These are phyloP conservation scores for Lutjanus erythropterus DNA, from an alignment of 2,113 vertebrate species.

Conservation along the genomic window DNA sequence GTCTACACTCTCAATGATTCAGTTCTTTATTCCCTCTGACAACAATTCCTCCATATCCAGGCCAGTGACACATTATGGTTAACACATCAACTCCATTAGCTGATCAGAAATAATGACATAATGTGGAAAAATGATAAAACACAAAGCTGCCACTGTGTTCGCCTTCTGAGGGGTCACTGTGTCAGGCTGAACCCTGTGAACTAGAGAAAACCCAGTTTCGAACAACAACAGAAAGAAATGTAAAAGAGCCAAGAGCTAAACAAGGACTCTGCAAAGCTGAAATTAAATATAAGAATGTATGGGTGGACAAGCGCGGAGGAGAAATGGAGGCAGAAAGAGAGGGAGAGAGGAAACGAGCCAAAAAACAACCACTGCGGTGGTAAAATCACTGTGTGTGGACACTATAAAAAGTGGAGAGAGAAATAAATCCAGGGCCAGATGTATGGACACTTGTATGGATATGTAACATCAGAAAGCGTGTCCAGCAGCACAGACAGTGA, in stretches of 20 bases:
- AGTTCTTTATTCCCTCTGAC: slow-evolving; percentile 57
- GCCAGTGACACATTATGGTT: slow-evolving; percentile 32
- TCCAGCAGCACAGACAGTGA: slow-evolving; percentile 44
- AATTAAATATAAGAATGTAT: slow-evolving; percentile 72
- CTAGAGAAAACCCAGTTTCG: slow-evolving; percentile 38
- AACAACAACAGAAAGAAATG: slow-evolving; percentile 58
- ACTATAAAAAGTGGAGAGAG: slow-evolving; percentile 53
- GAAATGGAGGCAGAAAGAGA: slow-evolving; percentile 34
- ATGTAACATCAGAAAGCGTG: slow-evolving; percentile 54
- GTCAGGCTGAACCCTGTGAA: slow-evolving; percentile 68
- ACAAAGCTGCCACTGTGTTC: slow-evolving; percentile 3
- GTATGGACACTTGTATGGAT: slow-evolving; percentile 46
- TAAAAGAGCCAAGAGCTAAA: slow-evolving; percentile 65
- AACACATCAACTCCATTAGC: slow-evolving; percentile 42
- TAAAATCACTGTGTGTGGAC: slow-evolving; percentile 62
- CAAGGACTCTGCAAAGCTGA: slow-evolving; percentile 67
- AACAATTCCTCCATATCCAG: slow-evolving; percentile 33
- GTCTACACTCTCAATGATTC: slow-evolving; percentile 33
- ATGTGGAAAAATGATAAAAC: slow-evolving; percentile 2
- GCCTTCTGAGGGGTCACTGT: slow-evolving; percentile 38
- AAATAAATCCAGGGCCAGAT: slow-evolving; percentile 48
- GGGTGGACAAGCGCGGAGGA: slow-evolving; percentile 41
- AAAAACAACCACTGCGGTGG: slow-evolving; percentile 55
- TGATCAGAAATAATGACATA: slow-evolving; percentile 26
- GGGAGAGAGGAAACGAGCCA: slow-evolving; percentile 44